phyloP scores from a whole-genome alignment of 2,797 vertebrate species.

The Hafferia zeledoni region DNA sequence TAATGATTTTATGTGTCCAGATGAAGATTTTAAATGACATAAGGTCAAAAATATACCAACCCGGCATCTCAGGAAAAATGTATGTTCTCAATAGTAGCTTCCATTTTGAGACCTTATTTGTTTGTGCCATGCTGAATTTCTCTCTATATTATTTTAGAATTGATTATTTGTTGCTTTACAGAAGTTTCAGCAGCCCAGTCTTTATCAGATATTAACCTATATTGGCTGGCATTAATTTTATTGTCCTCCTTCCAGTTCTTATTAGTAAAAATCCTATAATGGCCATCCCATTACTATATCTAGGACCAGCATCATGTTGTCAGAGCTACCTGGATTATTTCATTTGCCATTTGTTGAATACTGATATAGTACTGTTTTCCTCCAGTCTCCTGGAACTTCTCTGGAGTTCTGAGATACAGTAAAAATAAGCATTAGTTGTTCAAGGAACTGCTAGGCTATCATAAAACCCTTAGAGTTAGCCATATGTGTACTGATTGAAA shows the following conservation, averaged over 20 bases:
- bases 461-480: background rate
- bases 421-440: background rate
- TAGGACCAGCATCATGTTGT: background rate
- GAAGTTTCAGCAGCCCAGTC: background rate
- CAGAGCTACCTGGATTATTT: background rate
- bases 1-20: background rate
- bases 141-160: background rate
- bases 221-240: background rate
- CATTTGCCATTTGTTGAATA: background rate
- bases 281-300: background rate
- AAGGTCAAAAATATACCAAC: background rate
- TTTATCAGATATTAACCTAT: background rate
- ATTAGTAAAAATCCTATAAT: background rate
- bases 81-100: background rate
- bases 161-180: background rate
- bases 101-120: background rate
- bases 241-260: background rate
- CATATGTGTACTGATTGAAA: background rate
- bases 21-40: background rate
- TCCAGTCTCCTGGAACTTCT: background rate
- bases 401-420: background rate
- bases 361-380: background rate
- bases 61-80: background rate
- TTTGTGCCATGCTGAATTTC: background rate
- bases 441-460: background rate